Base-by-base conservation (phyloP, 2,797 vertebrate genomes). In the Diceros bicornis region DNA sequence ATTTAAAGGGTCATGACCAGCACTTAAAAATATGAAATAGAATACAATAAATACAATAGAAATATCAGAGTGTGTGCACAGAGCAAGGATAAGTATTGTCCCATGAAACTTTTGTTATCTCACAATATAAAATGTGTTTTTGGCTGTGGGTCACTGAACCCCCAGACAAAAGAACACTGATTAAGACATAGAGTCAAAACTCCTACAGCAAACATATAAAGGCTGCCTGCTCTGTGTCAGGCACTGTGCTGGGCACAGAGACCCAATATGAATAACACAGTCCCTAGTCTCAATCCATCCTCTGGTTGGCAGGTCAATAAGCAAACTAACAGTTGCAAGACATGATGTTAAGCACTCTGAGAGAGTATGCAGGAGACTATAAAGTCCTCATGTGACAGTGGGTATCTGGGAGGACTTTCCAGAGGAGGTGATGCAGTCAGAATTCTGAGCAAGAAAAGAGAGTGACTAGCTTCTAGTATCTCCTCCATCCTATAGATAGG, bases 121-220 rank as follows among this genome's bases (percentile, higher is more conserved):
- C 81, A 87, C 1, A 41, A 77, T 14, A 81, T 25, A 71, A 79
- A 92, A 74, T 88, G 41, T n/a, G 13, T 78, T 95, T 95, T 66
- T 89, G 78, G 13, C 83, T 72, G 17, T 74, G 57, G 34, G 21
- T 59, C 52, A 85, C 50, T 85, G 71, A 68, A 82, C 23, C 47
- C 75, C 83, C 55, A 12, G 17, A 44, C 27, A 86, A 93, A 95
- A 96, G 34, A 89, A 68, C 87, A 83, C 37, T 62, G 81, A 14
- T 59, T 68, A 92, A 96, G 47, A 66, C n/a, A 85, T 1, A 68
- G 29, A 82, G 52, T 77, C 50, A 75, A 74, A 57, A 91, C 29
- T 32, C 10, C 62, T 7, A 52, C 0, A 55, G n/a, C 71, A 89
- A 89, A 83, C 50, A 85, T 11, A 50, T 52, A 95, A 87, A 89